Base-by-base conservation (phyloP, 2,888 invertebrate genomes). In the Laothoe populi region DNA sequence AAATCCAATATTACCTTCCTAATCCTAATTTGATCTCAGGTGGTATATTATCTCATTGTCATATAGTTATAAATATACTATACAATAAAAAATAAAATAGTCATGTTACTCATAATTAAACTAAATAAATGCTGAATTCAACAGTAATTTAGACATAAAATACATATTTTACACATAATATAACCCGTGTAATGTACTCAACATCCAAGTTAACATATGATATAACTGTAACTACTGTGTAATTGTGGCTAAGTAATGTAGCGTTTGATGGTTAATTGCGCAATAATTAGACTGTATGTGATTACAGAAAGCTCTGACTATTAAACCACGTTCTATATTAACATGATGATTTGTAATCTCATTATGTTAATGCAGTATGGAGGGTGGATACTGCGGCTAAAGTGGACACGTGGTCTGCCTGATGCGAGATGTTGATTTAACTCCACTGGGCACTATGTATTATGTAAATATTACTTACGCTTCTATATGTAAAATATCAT, bases 261-360 rank as follows among this genome's bases (percentile, higher is more conserved):
- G 35, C 60, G 62, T 64, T 64, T 62, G 45, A 63, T 62, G 60
- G 59, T 11, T 26, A 67, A 63, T 65, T 67, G 64, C 63, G 64
- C 60, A 58, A 63, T 63, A 66, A 68, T 71, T 70, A 66, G 63
- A 65, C 65, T 63, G 66, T 58, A 62, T 59, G 26, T 62, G 58
- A 48, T 23, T 64, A 60, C 63, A 62, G 68, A 60, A 63, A 66
- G 66, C 70, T 65, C 48, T 63, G 69, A 66, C 69, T 72, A 76
- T 76, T 77, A 76, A 68, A 66, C 64, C 58, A 68, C 73, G 69
- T 71, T 71, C 74, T 76, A 67, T 74, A 74, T 70, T n/a, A n/a
- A n/a, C 76, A 77, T 78, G 73, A 70, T 72, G 74, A 77, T 80
- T 78, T 76, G 78, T 79, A 82, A 83, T 81, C 74, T 72, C 72